Conservation (phyloP, 2,797 vertebrate species). For the Galaxias olidus region DNA sequence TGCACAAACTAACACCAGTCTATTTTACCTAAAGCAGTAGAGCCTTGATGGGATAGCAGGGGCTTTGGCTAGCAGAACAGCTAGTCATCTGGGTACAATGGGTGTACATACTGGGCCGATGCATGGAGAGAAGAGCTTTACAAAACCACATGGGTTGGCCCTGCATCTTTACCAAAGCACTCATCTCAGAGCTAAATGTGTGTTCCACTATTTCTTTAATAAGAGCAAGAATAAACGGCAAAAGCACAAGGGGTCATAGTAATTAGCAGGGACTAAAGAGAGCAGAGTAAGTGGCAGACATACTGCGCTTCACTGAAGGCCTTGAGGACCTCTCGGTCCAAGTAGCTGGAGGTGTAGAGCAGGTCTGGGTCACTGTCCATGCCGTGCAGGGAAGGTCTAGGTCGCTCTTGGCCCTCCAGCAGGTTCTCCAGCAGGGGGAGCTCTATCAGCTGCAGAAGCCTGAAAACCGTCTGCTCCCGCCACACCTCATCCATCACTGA, state of each 20-base stretch:
- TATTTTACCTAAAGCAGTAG: constrained; percentile 1
- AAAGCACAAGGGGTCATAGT: not conserved
- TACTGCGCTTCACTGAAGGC: constrained; percentile 96
- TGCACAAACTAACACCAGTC: constrained; percentile 3
- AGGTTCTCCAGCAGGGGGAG: constrained; percentile 91
- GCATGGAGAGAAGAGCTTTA: not conserved
- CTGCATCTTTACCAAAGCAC: not conserved
- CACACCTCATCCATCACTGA: constrained; percentile 92
- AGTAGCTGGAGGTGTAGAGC: constrained; percentile 83
- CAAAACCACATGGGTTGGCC: not conserved
- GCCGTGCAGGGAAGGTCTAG: constrained; percentile 61
- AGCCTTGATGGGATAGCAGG: not conserved
- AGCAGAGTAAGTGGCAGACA: constrained; percentile 47
- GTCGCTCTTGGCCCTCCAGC: constrained; percentile 74
- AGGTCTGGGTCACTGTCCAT: constrained; percentile 77
- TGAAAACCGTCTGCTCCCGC: constrained; percentile 91
- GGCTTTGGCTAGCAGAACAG: not conserved
- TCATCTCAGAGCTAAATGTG: too few relatives aligned
- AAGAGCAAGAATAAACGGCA: not conserved
- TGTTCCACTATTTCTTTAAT: too few relatives aligned
- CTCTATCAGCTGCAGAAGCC: constrained; percentile 92
- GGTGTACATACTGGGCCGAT: not conserved
- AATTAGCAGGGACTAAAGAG: not conserved
- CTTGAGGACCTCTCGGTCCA: constrained; percentile 94
- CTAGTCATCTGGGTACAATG: not conserved